Conservation (phyloP, 2,888 invertebrate genomes). For the Acleris holmiana region DNA sequence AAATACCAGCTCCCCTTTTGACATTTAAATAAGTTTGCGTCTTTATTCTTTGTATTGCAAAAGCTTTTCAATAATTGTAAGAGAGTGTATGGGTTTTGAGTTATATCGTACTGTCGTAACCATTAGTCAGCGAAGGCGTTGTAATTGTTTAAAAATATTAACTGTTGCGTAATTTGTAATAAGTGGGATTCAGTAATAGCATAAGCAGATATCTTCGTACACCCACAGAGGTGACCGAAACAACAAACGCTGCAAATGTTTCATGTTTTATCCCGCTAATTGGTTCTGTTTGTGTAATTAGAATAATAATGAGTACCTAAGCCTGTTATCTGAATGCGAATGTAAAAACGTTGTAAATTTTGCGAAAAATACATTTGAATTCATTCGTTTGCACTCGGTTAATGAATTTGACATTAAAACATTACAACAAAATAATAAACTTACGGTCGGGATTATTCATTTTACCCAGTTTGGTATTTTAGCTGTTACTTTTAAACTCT, state of each 20-base stretch:
- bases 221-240: constrained; percentile 23
- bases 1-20: constrained; percentile 66
- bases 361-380: no score
- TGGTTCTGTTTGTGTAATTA: constrained; percentile 38
- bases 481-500: no score
- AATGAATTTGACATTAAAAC: no score
- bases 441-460: no score
- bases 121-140: constrained; percentile 3
- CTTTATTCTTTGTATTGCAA: constrained; percentile 2
- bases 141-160: constrained; percentile 1
- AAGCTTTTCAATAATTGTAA: constrained; percentile 8
- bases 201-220: constrained; percentile 19
- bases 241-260: constrained; percentile 13
- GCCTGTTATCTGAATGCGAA: background rate
- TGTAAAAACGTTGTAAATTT: background rate
- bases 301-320: constrained; percentile 19
- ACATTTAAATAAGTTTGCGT: constrained; percentile 49
- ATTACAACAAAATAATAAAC: no score
- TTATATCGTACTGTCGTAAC: constrained; percentile 1
- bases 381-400: no score
- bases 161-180: constrained; percentile 8
- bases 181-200: constrained; percentile 23
- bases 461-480: no score
- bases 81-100: constrained; percentile 15
- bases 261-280: constrained; percentile 22